These are phyloP conservation scores for Drosophila bunnanda DNA, from an alignment of 2,888 invertebrate genomes.

Conservation along the genomic window DNA sequence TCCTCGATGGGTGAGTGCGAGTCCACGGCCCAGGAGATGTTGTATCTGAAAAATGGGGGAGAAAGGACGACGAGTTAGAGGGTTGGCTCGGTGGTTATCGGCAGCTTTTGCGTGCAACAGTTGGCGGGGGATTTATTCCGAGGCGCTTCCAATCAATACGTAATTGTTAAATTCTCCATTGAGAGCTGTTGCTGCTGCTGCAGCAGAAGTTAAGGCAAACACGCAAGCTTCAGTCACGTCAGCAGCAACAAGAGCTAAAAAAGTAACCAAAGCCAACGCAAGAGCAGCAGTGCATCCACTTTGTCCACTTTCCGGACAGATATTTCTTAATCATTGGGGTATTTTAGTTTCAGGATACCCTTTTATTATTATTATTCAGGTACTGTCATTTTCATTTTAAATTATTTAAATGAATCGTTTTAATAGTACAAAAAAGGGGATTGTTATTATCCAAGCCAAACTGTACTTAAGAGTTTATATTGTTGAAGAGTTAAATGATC, in stretches of 20 bases:
- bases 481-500: accelerated
- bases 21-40: conserved; percentile 89
- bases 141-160: conserved; percentile 69
- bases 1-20: conserved; percentile 89
- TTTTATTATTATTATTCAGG: too few species aligned
- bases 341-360: too few species aligned
- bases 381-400: too few species aligned
- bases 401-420: too few species aligned
- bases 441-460: not conserved
- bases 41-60: conserved; percentile 85
- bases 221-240: conserved; percentile 40
- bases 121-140: conserved; percentile 65
- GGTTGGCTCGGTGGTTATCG: conserved; percentile 28
- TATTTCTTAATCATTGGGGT: too few species aligned
- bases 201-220: conserved; percentile 44
- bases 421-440: too few species aligned
- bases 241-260: conserved; percentile 30
- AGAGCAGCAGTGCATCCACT: conserved; percentile 1
- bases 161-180: conserved; percentile 73
- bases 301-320: not conserved
- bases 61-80: not conserved
- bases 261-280: conserved; percentile 17
- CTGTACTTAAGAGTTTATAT: not conserved
- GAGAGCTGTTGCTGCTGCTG: conserved; percentile 18
- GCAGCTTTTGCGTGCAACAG: conserved; percentile 67